phyloP scores from a whole-genome alignment of 2,113 vertebrate species.

The Apodemus sylvaticus region DNA sequence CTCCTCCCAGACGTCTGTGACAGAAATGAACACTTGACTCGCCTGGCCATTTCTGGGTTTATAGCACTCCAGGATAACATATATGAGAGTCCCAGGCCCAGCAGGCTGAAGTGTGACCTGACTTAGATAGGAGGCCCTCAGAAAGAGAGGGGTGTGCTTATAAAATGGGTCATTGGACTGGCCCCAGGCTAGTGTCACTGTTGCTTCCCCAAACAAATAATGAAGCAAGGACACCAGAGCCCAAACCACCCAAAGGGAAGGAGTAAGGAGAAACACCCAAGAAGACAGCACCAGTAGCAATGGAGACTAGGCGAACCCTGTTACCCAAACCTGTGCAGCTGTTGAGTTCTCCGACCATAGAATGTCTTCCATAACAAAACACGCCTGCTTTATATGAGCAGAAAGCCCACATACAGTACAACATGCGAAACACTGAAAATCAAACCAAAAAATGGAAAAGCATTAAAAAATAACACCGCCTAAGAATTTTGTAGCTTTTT shows the following conservation, averaged over 20 bases:
- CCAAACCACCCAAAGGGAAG: not conserved
- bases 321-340: too few species aligned
- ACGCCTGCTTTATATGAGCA: not conserved
- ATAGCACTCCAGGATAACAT: not conserved
- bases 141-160: not conserved
- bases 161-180: not conserved
- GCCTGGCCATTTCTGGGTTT: too few species aligned
- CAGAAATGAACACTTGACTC: not conserved
- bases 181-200: fast-evolving
- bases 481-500: not conserved
- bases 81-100: not conserved
- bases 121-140: not conserved
- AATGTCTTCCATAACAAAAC: not conserved
- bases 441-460: not conserved
- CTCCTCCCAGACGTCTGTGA: not conserved
- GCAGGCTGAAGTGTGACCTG: not conserved
- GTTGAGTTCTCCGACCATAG: too few species aligned
- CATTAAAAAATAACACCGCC: not conserved
- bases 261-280: fast-evolving
- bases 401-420: not conserved
- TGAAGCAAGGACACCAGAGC: not conserved
- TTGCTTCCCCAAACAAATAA: too few species aligned
- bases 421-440: fast-evolving
- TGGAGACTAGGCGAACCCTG: not conserved
- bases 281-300: too few species aligned